Conservation (phyloP, 2,113 vertebrate species). For the Stigmatopora nigra region DNA sequence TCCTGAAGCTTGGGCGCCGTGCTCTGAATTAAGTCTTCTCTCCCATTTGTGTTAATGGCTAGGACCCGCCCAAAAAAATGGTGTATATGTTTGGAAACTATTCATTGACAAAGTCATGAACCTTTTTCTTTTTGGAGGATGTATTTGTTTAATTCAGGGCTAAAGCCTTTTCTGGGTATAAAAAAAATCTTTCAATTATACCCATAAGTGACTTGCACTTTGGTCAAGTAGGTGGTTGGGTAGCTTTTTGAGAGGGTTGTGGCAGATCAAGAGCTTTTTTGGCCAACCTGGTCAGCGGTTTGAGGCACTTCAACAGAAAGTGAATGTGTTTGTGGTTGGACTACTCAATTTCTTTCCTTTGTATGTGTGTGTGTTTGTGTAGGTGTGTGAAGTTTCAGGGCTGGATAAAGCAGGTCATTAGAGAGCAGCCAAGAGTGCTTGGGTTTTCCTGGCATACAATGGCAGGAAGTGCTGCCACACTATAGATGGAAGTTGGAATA, state of each 20-base stretch:
- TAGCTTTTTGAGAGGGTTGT: slow-evolving; percentile 7
- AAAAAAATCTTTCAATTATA: slow-evolving; percentile 42
- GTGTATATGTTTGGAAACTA: slow-evolving; percentile 30
- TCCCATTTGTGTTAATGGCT: slow-evolving; percentile 24
- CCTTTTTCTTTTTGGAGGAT: slow-evolving; percentile 24
- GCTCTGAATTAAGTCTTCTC: slow-evolving; percentile 39
- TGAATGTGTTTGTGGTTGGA: slow-evolving; percentile 7
- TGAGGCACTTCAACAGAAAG: slow-evolving; percentile 43
- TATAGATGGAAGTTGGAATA: slow-evolving; percentile 67
- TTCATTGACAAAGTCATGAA: slow-evolving; percentile 47
- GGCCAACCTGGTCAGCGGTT: slow-evolving; percentile 40
- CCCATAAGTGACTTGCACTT: slow-evolving; percentile 21
- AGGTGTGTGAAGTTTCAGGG: slow-evolving; percentile 28
- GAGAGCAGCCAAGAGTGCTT: slow-evolving; percentile 44
- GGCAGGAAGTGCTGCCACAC: slow-evolving; percentile 74
- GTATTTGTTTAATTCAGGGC: slow-evolving; percentile 22
- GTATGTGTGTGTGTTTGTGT: slow-evolving; percentile 14
- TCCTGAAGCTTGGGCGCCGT: slow-evolving; percentile 30
- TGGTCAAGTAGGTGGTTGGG: slow-evolving; percentile 1
- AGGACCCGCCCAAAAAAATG: slow-evolving; percentile 27
- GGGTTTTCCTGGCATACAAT: slow-evolving; percentile 82
- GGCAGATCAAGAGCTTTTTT: slow-evolving; percentile 17
- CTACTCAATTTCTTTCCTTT: slow-evolving; percentile 12
- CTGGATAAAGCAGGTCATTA: slow-evolving; percentile 42
- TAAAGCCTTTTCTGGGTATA: slow-evolving; percentile 17